Evolutionary conservation across 2,888 invertebrate species (phyloP).

Genomic region (Andrena bucephala): DNA sequence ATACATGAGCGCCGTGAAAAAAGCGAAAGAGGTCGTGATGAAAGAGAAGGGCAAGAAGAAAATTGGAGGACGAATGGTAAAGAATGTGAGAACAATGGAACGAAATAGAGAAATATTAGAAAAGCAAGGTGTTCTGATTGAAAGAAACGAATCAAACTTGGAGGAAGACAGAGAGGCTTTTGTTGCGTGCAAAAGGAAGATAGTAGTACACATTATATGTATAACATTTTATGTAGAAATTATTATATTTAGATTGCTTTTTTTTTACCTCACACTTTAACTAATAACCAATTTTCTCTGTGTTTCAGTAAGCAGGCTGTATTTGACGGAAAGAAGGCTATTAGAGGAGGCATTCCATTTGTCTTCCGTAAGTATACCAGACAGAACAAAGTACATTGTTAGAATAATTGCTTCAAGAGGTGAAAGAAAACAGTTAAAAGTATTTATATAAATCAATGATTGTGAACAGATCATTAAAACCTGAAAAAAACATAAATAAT

Average conservation of each 20-base stretch:
- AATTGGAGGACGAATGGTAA: conserved; percentile 7
- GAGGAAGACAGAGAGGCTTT: neutral
- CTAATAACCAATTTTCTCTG: conserved; percentile 64
- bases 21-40: conserved; percentile 13
- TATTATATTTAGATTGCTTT: neutral
- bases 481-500: neutral
- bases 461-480: neutral
- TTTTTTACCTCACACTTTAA: conserved; percentile 33
- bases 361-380: conserved; percentile 95
- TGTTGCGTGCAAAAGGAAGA: neutral
- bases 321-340: conserved; percentile 98
- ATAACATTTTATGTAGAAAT: neutral
- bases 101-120: conserved; percentile 10
- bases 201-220: neutral
- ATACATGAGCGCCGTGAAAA: conserved; percentile 15
- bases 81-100: conserved; percentile 9
- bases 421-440: neutral
- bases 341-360: conserved; percentile 98
- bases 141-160: neutral
- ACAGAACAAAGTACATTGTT: neutral
- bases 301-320: conserved; percentile 95
- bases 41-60: conserved; percentile 8
- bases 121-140: neutral
- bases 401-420: conserved; percentile 8
- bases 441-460: neutral